Percentiles rank a stretch among this genome's conserved stretches.
phyloP scores from a whole-genome alignment of 2,888 invertebrate species.

The Pyrocoelia pectoralis region DNA sequence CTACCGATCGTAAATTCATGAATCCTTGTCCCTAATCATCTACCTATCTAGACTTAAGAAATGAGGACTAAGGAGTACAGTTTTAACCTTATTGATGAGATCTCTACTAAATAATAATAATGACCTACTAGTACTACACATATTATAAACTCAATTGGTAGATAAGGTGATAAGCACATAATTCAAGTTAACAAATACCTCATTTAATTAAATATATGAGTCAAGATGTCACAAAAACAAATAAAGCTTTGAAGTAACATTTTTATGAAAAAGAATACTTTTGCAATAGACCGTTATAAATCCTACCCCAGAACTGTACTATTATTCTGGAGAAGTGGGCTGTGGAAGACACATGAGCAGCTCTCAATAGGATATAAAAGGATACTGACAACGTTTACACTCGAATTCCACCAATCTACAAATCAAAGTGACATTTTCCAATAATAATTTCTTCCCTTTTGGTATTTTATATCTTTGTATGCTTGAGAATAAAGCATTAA shows the following conservation, averaged over 20 bases:
- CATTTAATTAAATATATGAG: conserved; percentile 19
- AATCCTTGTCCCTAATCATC: no score
- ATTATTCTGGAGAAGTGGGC: conserved; percentile 36
- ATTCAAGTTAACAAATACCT: no score
- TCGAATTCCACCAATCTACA: conserved; percentile 36
- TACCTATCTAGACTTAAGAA: no score
- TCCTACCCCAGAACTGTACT: conserved; percentile 29
- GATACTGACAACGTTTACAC: conserved; percentile 37
- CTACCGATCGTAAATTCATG: no score
- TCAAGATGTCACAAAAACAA: conserved; percentile 10
- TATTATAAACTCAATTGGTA: no score
- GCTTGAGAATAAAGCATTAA: conserved; percentile 4
- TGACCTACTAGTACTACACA: no score
- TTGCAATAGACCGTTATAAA: conserved; percentile 34
- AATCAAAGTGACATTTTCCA: conserved; percentile 32
- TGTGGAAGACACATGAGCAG: conserved; percentile 37
- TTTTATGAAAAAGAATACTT: conserved; percentile 35
- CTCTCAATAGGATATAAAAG: conserved; percentile 36
- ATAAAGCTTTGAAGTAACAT: conserved; percentile 23
- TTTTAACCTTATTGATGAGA: no score
- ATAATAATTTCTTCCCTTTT: conserved; percentile 31
- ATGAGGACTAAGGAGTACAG: no score
- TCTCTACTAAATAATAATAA: no score
- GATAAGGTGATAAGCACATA: no score
- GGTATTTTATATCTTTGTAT: conserved; percentile 7